Percentiles rank a stretch among this genome's conserved stretches.
Evolutionary conservation across 1,140 invertebrate genomes (phyloP).

Genomic region (Drosophila orena): DNA sequence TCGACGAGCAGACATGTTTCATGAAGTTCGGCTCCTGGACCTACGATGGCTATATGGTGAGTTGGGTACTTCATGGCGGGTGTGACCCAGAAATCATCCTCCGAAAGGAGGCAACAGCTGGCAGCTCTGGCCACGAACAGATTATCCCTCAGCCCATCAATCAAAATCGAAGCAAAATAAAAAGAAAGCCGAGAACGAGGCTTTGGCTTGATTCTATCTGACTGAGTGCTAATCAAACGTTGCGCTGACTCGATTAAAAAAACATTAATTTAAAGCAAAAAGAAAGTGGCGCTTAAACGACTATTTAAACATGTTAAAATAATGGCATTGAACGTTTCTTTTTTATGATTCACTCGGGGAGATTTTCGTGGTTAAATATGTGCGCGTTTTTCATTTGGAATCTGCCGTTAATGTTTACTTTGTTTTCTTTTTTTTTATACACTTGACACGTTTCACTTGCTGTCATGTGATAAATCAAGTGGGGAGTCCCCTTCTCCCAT

Average conservation of each 20-base stretch:
- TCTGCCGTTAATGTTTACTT: conserved; percentile 73
- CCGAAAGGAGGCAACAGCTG: conserved; percentile 48
- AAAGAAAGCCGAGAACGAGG: conserved; percentile 4
- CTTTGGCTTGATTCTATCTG: conserved; percentile 43
- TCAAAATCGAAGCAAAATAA: conserved; percentile 41
- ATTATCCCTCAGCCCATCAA: conserved; percentile 57
- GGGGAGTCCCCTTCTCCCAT: conserved; percentile 23
- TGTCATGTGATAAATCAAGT: conserved; percentile 75
- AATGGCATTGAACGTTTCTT: conserved; percentile 15
- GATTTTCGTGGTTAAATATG: conserved; percentile 43
- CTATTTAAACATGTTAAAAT: conserved; percentile 47
- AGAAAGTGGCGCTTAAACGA: conserved; percentile 24
- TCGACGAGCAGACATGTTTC: conserved; percentile 97
- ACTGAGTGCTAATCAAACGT: conserved; percentile 74
- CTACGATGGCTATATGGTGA: conserved; percentile 95
- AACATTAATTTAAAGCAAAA: conserved; percentile 54
- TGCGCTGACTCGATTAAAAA: conserved; percentile 73
- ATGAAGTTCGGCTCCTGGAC: conserved; percentile 99
- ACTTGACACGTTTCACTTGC: conserved; percentile 73
- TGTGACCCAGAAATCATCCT: not conserved
- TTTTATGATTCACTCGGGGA: conserved; percentile 21
- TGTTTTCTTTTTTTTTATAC: conserved; percentile 61
- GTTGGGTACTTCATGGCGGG: conserved; percentile 35
- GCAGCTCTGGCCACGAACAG: conserved; percentile 38
- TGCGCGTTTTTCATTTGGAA: conserved; percentile 54